A percentile compares a stretch with the other conserved stretches of the same genome.
Evolutionary conservation across 2,888 invertebrate genomes (phyloP).

Genomic region (Cabera pusaria): DNA sequence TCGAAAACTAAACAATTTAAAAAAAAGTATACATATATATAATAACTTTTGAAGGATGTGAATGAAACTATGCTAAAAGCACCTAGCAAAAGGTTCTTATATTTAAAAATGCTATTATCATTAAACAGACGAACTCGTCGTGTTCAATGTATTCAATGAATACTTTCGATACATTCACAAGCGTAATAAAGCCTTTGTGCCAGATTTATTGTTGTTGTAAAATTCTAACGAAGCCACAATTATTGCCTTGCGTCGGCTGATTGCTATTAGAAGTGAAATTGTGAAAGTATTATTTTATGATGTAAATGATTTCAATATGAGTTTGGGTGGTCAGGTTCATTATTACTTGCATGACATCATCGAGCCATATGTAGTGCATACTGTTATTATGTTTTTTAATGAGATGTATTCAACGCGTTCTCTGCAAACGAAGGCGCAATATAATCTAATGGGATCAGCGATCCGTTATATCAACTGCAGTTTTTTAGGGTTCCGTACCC

Average conservation of each 20-base stretch:
- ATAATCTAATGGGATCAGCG: slow-evolving; percentile 1
- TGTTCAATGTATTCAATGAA: too few species aligned
- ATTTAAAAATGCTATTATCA: too few species aligned
- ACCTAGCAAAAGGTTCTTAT: too few species aligned
- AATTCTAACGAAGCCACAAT: slow-evolving; percentile 18
- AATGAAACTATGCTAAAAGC: too few species aligned
- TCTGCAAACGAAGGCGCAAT: background rate
- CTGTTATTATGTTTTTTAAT: too few species aligned
- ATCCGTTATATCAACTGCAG: slow-evolving; percentile 7
- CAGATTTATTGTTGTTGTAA: slow-evolving; percentile 18
- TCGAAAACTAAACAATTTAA: too few species aligned
- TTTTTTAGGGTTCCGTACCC: too few species aligned
- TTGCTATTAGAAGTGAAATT: slow-evolving; percentile 29
- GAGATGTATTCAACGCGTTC: too few species aligned
- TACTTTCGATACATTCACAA: slow-evolving; percentile 20
- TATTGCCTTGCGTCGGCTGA: slow-evolving; percentile 14
- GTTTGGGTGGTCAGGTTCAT: slow-evolving; percentile 23
- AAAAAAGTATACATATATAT: too few species aligned
- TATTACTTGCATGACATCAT: slow-evolving; percentile 9
- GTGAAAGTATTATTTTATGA: slow-evolving; percentile 28
- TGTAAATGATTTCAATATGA: slow-evolving; percentile 20
- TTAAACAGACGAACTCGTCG: too few species aligned
- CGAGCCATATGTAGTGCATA: background rate
- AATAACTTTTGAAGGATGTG: too few species aligned
- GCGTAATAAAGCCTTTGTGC: slow-evolving; percentile 17